These are phyloP conservation scores for Eospalax fontanierii DNA, from an alignment of 2,797 vertebrate genomes.

Conservation along the genomic window DNA sequence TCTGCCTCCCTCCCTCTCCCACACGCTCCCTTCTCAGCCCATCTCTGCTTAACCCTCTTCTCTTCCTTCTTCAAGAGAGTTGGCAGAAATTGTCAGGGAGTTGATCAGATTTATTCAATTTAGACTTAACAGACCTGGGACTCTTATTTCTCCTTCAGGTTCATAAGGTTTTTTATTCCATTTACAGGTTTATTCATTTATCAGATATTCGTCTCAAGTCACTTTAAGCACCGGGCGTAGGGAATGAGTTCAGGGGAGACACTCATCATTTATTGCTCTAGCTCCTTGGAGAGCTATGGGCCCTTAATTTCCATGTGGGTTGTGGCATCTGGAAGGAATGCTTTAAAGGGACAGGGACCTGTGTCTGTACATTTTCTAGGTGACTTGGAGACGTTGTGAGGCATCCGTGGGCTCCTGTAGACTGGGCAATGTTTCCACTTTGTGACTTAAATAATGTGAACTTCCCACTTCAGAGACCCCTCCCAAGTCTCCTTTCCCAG, in stretches of 20 bases:
- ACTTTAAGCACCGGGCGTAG: conserved; percentile 42
- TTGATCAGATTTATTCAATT: conserved; percentile 86
- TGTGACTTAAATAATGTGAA: background rate
- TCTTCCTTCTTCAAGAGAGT: conserved; percentile 72
- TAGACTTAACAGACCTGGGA: conserved; percentile 82
- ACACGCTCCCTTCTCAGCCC: background rate
- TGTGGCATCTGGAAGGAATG: background rate
- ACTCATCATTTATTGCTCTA: background rate
- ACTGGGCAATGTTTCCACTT: background rate
- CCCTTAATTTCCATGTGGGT: background rate
- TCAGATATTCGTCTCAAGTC: conserved; percentile 73
- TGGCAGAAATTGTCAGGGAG: conserved; percentile 83
- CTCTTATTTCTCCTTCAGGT: conserved; percentile 79
- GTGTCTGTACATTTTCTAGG: background rate
- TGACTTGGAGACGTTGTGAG: background rate
- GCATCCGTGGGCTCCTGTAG: too few species aligned
- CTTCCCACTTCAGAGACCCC: background rate
- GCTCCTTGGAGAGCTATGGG: conserved; percentile 38
- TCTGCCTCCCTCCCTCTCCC: conserved; percentile 30
- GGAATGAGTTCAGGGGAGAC: conserved; percentile 56
- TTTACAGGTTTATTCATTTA: conserved; percentile 74
- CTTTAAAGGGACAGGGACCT: conserved; percentile 54
- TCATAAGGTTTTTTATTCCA: conserved; percentile 80
- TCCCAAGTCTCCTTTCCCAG: background rate
- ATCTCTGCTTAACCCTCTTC: conserved; percentile 55